Conservation (phyloP, 2,888 invertebrate genomes). For the Melangyna quadrimaculata region DNA sequence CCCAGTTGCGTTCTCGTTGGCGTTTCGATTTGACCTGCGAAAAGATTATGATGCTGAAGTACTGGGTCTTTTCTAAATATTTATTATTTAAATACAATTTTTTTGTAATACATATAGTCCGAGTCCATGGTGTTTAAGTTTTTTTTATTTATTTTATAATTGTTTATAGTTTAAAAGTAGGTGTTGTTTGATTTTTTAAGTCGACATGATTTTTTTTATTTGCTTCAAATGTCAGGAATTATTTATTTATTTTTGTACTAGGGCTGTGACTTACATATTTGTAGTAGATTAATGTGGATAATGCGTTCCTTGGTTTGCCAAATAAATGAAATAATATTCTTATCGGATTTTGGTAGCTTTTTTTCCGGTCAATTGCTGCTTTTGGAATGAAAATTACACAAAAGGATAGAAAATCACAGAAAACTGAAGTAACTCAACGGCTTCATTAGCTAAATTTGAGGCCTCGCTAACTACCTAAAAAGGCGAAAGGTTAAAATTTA, state of each 20-base stretch:
- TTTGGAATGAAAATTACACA: too few relatives aligned
- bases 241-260: neutral
- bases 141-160: neutral
- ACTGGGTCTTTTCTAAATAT: neutral
- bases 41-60: neutral
- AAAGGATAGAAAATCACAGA: too few relatives aligned
- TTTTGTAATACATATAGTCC: neutral
- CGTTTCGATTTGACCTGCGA: neutral
- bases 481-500: too few relatives aligned
- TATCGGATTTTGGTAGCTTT: too few relatives aligned
- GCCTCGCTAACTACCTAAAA: too few relatives aligned
- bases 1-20: constrained; percentile 1
- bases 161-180: neutral
- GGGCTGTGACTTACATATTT: too few relatives aligned
- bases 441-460: too few relatives aligned
- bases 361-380: too few relatives aligned
- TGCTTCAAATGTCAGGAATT: neutral
- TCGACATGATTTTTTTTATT: neutral
- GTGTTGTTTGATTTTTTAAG: neutral
- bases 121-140: neutral
- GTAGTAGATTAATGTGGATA: too few relatives aligned
- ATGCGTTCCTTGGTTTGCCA: too few relatives aligned
- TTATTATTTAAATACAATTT: neutral
- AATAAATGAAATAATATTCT: too few relatives aligned
- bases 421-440: too few relatives aligned